Conservation (phyloP, 1,140 invertebrate species). For the Listronotus oregonensis region DNA sequence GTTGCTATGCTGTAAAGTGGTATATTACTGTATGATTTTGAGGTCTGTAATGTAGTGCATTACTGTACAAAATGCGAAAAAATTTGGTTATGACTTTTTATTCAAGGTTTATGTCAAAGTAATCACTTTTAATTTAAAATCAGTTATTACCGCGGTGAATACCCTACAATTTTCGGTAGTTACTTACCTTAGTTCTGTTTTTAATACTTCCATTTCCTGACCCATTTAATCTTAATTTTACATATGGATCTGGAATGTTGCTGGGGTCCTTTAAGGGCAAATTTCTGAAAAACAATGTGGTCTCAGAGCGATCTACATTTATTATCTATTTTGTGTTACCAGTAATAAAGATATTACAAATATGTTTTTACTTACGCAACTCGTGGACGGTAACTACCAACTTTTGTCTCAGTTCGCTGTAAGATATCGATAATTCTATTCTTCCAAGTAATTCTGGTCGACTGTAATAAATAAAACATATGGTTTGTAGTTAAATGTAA, state of each 20-base stretch:
- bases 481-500: not conserved
- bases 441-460: conserved; percentile 66
- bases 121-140: too few species aligned
- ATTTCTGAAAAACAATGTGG: conserved; percentile 63
- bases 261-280: conserved; percentile 81
- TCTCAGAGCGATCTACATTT: not conserved
- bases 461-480: conserved; percentile 23
- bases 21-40: too few species aligned
- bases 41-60: too few species aligned
- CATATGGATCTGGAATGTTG: conserved; percentile 92
- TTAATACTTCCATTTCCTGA: conserved; percentile 83
- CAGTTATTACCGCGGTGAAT: too few species aligned
- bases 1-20: too few species aligned
- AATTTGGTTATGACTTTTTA: too few species aligned
- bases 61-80: too few species aligned
- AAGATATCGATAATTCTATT: conserved; percentile 81
- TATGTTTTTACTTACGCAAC: conserved; percentile 70
- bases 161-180: too few species aligned
- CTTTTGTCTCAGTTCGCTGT: conserved; percentile 78
- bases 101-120: too few species aligned
- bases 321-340: not conserved
- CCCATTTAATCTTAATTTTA: conserved; percentile 87
- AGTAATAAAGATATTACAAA: not conserved
- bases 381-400: conserved; percentile 83
- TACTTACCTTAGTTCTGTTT: conserved; percentile 78